phyloP scores from a whole-genome alignment of 1,140 invertebrate species.

The Platorchestia sp. region DNA sequence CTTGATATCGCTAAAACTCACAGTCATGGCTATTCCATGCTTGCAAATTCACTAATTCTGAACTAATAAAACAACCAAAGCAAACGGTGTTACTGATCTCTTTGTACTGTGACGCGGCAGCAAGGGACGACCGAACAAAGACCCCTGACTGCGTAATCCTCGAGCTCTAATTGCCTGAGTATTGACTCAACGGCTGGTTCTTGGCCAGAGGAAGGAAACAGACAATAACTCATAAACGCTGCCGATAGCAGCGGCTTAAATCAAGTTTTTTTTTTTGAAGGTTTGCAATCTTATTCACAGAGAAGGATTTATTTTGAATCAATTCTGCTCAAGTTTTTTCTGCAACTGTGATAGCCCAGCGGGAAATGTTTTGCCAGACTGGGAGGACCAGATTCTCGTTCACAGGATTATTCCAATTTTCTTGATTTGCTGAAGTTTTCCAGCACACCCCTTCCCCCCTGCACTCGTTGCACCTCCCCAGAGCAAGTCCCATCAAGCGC shows the following conservation, averaged over 20 bases:
- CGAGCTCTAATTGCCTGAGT: background rate
- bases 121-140: background rate
- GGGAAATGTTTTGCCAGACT: background rate
- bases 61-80: background rate
- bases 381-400: background rate
- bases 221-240: background rate
- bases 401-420: background rate
- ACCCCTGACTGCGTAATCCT: background rate
- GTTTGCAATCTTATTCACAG: no score
- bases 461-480: background rate
- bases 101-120: background rate
- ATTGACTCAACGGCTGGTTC: background rate
- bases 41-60: background rate
- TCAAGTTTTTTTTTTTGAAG: background rate
- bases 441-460: background rate
- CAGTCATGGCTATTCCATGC: background rate
- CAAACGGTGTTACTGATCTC: background rate
- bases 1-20: background rate
- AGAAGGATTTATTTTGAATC: background rate
- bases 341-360: background rate
- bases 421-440: constrained; percentile 31
- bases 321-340: background rate
- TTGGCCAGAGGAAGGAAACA: background rate
- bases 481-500: constrained; percentile 52
- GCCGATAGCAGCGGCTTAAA: background rate